These are phyloP conservation scores for Bucorvus abyssinicus DNA, from an alignment of 2,797 vertebrate genomes.

Conservation along the genomic window DNA sequence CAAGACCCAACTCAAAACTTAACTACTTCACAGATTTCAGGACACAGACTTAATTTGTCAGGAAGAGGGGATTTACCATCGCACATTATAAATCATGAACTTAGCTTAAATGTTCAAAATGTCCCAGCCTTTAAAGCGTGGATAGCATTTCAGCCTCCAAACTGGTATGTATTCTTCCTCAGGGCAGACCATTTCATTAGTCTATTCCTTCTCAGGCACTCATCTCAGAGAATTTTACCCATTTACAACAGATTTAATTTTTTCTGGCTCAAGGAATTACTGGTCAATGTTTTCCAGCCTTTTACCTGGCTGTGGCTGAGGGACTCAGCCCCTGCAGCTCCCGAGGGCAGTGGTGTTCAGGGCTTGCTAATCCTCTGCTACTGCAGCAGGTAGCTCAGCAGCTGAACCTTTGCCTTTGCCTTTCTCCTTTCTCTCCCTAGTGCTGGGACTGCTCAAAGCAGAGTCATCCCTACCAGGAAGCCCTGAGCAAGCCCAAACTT, in stretches of 20 bases:
- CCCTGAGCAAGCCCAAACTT: not conserved
- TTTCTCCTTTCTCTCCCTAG: not conserved
- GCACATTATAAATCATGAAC: not conserved
- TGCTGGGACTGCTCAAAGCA: not conserved
- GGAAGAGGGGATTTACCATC: not conserved
- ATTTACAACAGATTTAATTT: not conserved
- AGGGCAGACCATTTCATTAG: not conserved
- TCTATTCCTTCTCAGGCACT: not conserved
- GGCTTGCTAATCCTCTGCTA: not conserved
- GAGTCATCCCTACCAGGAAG: not conserved
- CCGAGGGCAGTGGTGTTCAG: not conserved
- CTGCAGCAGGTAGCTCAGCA: not conserved
- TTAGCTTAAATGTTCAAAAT: not conserved
- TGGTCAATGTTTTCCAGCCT: not conserved
- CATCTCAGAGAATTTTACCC: not conserved
- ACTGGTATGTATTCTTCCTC: not conserved
- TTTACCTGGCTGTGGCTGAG: not conserved
- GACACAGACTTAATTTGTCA: slow-evolving; percentile 33
- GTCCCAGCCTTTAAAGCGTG: not conserved
- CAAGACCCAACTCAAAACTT: slow-evolving; percentile 32
- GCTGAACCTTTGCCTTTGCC: not conserved
- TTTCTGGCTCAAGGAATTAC: not conserved
- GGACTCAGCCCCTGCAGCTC: not conserved
- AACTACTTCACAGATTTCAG: slow-evolving; percentile 32
- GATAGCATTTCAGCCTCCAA: not conserved